Evolutionary conservation across 2,797 vertebrate genomes (phyloP).

Genomic region (Pangasius larnaudii): DNA sequence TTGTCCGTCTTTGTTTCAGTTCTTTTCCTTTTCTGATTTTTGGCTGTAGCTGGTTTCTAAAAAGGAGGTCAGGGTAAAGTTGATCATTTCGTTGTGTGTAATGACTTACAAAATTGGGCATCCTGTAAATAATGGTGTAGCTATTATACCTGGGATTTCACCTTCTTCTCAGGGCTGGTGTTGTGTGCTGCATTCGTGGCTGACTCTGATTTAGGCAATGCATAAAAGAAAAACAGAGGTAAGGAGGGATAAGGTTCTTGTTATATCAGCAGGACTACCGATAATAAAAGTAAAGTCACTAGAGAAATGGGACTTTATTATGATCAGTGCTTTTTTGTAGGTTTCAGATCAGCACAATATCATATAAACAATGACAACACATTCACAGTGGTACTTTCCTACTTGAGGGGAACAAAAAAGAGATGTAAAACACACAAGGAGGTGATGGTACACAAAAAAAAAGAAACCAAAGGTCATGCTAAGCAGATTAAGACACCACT

Average conservation of each 20-base stretch:
- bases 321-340: background rate
- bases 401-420: background rate
- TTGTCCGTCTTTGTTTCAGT: slow-evolving; percentile 8
- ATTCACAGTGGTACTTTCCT: slow-evolving; percentile 8
- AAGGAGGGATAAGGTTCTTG: background rate
- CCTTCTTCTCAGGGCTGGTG: background rate
- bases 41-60: slow-evolving; percentile 42
- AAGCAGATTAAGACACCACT: background rate
- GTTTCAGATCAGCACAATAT: slow-evolving; percentile 5
- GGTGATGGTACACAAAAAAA: background rate
- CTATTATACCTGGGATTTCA: slow-evolving; percentile 28
- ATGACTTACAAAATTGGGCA: background rate
- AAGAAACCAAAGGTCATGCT: slow-evolving; percentile 1
- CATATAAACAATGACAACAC: background rate
- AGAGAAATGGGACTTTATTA: background rate
- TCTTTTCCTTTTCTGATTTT: slow-evolving; percentile 61
- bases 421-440: background rate
- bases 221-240: background rate
- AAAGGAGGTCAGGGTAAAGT: background rate
- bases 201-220: background rate
- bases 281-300: slow-evolving; percentile 16
- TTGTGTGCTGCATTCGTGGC: background rate
- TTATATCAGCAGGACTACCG: background rate
- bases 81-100: background rate
- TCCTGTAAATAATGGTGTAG: background rate